Conservation (phyloP, 2,888 invertebrate genomes). For the Allophyes oxyacanthae region DNA sequence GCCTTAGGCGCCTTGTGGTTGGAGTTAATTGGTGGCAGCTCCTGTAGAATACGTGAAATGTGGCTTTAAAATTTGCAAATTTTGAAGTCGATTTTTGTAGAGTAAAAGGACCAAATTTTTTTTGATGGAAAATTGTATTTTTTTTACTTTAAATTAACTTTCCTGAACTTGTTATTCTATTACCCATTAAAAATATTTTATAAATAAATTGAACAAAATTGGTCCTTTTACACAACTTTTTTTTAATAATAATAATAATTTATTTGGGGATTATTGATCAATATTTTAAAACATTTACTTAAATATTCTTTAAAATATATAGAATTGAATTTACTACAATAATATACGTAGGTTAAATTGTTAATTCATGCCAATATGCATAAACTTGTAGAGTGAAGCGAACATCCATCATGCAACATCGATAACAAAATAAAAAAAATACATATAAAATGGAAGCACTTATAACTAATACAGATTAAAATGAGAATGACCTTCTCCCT, state of each 20-base stretch:
- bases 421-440: constrained; percentile 69
- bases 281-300: constrained; percentile 41
- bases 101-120: constrained; percentile 24
- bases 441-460: constrained; percentile 63
- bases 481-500: constrained; percentile 85
- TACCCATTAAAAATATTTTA: too few relatives aligned
- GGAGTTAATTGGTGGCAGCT: constrained; percentile 81
- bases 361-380: constrained; percentile 83
- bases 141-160: not conserved
- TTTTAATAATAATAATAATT: constrained; percentile 18
- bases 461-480: constrained; percentile 75
- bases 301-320: constrained; percentile 41
- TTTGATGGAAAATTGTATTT: too few relatives aligned
- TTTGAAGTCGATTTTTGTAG: constrained; percentile 1
- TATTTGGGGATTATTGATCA: constrained; percentile 45
- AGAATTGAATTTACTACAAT: constrained; percentile 29
- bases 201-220: constrained; percentile 3
- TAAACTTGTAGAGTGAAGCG: constrained; percentile 72
- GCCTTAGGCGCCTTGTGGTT: constrained; percentile 78
- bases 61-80: constrained; percentile 7
- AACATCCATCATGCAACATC: constrained; percentile 86
- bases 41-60: constrained; percentile 65
- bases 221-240: constrained; percentile 21
- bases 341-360: constrained; percentile 58
- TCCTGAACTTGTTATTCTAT: not conserved